Evolutionary conservation across 2,113 vertebrate genomes (phyloP), one percentile per base, ranked within the genome.

Genomic region (Romanogobio albipinnatus): DNA sequence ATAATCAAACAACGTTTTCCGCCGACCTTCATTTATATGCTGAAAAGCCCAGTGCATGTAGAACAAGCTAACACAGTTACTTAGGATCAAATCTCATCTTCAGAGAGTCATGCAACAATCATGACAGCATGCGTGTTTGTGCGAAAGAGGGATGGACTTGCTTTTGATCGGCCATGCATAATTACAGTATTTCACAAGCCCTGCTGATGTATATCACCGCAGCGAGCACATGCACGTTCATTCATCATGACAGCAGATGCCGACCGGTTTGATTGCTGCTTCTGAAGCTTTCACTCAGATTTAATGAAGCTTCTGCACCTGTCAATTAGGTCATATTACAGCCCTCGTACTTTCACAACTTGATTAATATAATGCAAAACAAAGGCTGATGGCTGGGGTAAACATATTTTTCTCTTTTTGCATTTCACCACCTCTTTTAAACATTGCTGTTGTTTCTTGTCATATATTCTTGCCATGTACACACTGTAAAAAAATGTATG

Each of bases 271-370:
- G 76, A 88, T 79, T 81, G 83, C 36, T 47, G 73, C 58, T 26
- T 76, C 26, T 47, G 71, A 86, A 64, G 74, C 87, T 84, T 85
- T 79, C 76, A 87, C 81, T 91, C 86, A 86, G 43, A 53, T 80
- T 43, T 39, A 53, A 62, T 82, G 86, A 88, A 85, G 82, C 75
- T 53, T 17, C 66, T 73, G 80, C 84, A 76, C 80, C 58, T 83
- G 76, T 76, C 85, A 89, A 76, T 75, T 61, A 84, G 58, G 56
- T 83, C 15, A 29, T 33, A 83, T 75, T 83, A 62, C 45, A 19
- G 66, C 74, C 64, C 36, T 43, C n/a, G 39, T 81, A 79, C 53
- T 78, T 73, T 61, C 84, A 80, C 76, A 36, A n/a, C 68, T 76
- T 71, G 81, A 79, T 81, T 84, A 76, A 86, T 84, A 81, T 49